phyloP scores from a whole-genome alignment of 2,797 vertebrate species.

The Dipus sagitta region DNA sequence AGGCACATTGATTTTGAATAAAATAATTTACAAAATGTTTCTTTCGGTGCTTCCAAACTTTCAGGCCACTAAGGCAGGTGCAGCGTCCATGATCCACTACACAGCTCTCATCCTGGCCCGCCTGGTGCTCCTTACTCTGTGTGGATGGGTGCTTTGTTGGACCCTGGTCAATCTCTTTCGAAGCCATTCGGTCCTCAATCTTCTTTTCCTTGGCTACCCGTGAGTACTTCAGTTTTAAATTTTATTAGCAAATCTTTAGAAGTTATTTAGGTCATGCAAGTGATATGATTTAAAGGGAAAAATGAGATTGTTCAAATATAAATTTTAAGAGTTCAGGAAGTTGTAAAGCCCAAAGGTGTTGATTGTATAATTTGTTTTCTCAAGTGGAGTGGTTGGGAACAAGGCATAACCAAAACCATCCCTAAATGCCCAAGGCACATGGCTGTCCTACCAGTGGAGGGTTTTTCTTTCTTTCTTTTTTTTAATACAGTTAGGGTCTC shows the following conservation, averaged over 20 bases:
- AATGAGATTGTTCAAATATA: conserved; percentile 55
- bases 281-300: conserved; percentile 17
- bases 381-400: neutral
- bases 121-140: conserved; percentile 95
- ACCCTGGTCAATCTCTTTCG: conserved; percentile 97
- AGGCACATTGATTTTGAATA: conserved; percentile 57
- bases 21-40: conserved; percentile 54
- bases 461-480: no score
- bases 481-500: no score
- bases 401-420: neutral
- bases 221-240: conserved; percentile 89
- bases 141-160: conserved; percentile 98
- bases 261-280: conserved; percentile 33
- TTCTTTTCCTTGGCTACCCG: conserved; percentile 99
- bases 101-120: conserved; percentile 93
- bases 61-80: conserved; percentile 95
- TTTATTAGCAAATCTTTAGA: conserved; percentile 58
- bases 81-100: conserved; percentile 93
- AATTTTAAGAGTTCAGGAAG: conserved; percentile 33
- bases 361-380: conserved; percentile 57
- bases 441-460: neutral
- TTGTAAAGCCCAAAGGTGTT: neutral
- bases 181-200: conserved; percentile 97
- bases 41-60: conserved; percentile 74
- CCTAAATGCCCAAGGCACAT: neutral